Evolutionary conservation across 1,140 invertebrate genomes (phyloP).

Genomic region (Drosophila novamexicana): DNA sequence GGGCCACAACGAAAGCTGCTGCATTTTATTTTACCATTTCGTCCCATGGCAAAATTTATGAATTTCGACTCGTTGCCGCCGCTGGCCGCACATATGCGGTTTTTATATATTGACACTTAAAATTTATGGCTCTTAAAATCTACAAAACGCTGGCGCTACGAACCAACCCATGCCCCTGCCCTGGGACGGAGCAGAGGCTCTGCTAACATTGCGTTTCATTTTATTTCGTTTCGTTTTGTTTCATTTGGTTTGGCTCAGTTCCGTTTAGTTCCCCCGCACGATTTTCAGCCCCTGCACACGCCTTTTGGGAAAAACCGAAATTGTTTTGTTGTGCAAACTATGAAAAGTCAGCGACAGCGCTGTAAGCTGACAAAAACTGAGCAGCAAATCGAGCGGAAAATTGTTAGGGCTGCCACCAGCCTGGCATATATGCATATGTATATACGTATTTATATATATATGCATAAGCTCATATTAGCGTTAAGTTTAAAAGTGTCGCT

Average conservation of each 20-base stretch:
- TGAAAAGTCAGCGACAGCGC: slow-evolving; percentile 36
- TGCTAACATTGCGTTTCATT: background rate
- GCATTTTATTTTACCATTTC: slow-evolving; percentile 55
- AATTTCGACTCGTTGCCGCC: slow-evolving; percentile 51
- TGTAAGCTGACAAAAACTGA: slow-evolving; percentile 28
- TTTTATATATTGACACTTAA: slow-evolving; percentile 59
- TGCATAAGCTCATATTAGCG: slow-evolving; percentile 1
- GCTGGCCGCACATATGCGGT: slow-evolving; percentile 53
- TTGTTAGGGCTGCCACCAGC: slow-evolving; percentile 20
- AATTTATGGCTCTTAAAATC: slow-evolving; percentile 56
- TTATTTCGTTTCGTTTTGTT: slow-evolving; percentile 2
- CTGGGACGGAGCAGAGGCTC: background rate
- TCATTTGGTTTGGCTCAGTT: slow-evolving; percentile 1
- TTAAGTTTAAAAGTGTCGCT: slow-evolving; percentile 12
- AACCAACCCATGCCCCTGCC: background rate
- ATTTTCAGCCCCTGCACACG: background rate
- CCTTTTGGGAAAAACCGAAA: slow-evolving; percentile 16
- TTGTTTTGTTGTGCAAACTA: slow-evolving; percentile 44
- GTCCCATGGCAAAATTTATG: slow-evolving; percentile 49
- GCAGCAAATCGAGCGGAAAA: slow-evolving; percentile 34
- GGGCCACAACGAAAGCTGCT: slow-evolving; percentile 37
- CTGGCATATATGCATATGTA: background rate
- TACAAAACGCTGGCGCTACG: slow-evolving; percentile 40
- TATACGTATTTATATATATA: background rate
- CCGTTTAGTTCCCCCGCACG: slow-evolving; percentile 2